Base-by-base conservation (phyloP, 2,888 invertebrate species). In the Abrostola tripartita region DNA sequence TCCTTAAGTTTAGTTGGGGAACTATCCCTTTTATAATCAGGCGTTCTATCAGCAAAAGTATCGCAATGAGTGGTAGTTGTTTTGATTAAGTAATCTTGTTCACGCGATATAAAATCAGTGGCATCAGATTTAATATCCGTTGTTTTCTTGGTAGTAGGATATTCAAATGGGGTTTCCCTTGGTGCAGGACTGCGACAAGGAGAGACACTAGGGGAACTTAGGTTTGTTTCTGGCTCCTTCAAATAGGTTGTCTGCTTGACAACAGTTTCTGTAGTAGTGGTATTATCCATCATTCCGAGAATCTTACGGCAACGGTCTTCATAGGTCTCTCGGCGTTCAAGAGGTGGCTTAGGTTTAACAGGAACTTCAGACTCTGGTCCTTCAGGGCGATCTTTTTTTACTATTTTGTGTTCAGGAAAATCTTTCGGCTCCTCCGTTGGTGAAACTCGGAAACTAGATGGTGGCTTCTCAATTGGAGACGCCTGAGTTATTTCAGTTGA, bases 221-320 rank as follows among this genome's bases (percentile, higher is more conserved):
- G 68, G 47, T 79, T 81, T n/a, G 85, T 80, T 54, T 81, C 76
- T 5, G 79, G 62, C 59, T 85, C 85, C 38, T 81, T 71, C 4
- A 68, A 74, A 61, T 68, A 60, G 79, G 47, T 60, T 14, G 68
- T 57, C 49, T 74, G 63, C 52, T 66, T 70, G 40, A 50, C 54
- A 38, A 73, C 68, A 61, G 72, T 81, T 60, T 84, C 79, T 51
- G 79, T 84, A 36, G 74, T 81, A 36, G 79, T 84, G 0, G 84
- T 89, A 61, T 90, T 88, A 61, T 94, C 92, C 53, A 93, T 88
- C 92, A 97, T 96, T 5, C 97, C 97, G 44, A 97, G 91, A 77
- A 97, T 97, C 81, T 96, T 95, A 42, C 96, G 95, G 74, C 97
- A 97, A 40, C 97, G 93, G 85, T 97, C 97, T 86, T 97, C 97